Conservation (phyloP, 2,113 vertebrate genomes). For the Paratilapia polleni region DNA sequence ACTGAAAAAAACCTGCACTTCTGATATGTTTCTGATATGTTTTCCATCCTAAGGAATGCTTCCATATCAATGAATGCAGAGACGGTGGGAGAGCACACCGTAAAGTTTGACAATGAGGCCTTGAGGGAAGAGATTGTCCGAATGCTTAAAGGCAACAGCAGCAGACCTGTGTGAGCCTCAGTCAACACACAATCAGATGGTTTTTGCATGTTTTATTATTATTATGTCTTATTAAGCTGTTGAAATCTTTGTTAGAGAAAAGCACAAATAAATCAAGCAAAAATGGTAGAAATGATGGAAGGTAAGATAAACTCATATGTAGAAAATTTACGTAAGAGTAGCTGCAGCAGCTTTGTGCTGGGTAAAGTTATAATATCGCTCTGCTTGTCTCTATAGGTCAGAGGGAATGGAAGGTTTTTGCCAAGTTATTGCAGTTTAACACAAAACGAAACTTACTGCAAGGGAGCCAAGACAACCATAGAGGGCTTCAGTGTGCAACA, state of each 20-base stretch:
- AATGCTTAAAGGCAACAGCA: conserved; percentile 76
- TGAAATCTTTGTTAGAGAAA: neutral
- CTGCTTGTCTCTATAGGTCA: neutral
- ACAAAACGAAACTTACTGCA: neutral
- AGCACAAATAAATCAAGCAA: neutral
- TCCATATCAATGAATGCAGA: conserved; percentile 81
- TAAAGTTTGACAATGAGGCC: conserved; percentile 71
- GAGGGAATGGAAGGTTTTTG: neutral
- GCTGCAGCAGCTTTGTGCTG: no score
- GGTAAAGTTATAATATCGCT: no score
- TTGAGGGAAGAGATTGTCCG: conserved; percentile 76
- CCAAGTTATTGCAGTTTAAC: neutral
- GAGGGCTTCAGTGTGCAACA: neutral
- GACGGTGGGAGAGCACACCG: conserved; percentile 75
- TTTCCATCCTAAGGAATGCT: conserved; percentile 72
- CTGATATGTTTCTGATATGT: neutral
- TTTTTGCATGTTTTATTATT: neutral
- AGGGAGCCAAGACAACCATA: neutral
- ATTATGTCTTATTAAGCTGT: neutral
- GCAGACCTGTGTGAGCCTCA: conserved; percentile 75
- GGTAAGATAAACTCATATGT: no score
- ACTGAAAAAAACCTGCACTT: neutral
- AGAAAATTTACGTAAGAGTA: no score
- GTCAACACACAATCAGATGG: neutral
- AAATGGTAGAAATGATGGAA: neutral